Evolutionary conservation across 2,797 vertebrate genomes (phyloP).

Genomic region (Myotis pilosus): DNA sequence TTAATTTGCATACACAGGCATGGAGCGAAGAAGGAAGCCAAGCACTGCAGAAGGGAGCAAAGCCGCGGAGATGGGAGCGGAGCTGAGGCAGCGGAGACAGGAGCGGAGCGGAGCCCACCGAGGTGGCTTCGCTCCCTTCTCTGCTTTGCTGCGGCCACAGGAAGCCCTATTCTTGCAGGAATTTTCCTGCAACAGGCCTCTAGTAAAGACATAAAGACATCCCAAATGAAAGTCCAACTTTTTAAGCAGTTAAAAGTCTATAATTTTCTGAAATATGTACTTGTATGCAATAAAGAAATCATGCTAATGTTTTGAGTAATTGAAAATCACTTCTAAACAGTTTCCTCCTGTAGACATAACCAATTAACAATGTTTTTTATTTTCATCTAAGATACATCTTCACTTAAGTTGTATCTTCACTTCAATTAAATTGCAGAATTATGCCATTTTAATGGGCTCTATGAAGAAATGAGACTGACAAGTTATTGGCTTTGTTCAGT

Average conservation of each 20-base stretch:
- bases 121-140: too few species aligned
- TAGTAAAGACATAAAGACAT: neutral
- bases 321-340: slow-evolving; percentile 5
- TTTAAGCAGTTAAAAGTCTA: slow-evolving; percentile 17
- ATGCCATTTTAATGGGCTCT: neutral
- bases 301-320: neutral
- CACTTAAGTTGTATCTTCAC: neutral
- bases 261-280: neutral
- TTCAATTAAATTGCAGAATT: neutral
- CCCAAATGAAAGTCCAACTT: neutral
- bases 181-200: too few species aligned
- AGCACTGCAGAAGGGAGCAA: too few species aligned
- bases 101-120: too few species aligned
- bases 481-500: neutral
- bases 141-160: too few species aligned
- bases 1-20: too few species aligned
- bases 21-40: too few species aligned
- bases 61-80: too few species aligned
- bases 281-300: neutral
- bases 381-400: neutral
- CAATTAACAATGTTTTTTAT: neutral
- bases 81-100: too few species aligned
- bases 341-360: neutral
- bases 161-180: too few species aligned
- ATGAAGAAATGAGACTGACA: neutral